phyloP scores from a whole-genome alignment of 2,888 invertebrate genomes.

The Antitype chi region DNA sequence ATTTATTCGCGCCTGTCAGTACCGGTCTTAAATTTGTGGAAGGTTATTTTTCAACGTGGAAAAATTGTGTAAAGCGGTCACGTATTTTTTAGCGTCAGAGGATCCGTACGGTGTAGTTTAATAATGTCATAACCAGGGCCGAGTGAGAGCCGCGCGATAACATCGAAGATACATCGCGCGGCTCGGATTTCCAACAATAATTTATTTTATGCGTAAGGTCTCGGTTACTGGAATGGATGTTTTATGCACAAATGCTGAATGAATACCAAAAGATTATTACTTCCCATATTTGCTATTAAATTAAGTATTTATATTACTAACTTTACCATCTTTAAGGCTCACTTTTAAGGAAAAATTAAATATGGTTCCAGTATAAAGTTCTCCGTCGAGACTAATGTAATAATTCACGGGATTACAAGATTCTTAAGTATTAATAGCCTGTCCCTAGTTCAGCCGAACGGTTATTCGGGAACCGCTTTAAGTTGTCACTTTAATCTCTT shows the following conservation, averaged over 20 bases:
- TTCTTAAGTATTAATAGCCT: constrained; percentile 58
- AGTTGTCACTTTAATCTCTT: constrained; percentile 59
- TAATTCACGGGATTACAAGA: constrained; percentile 55
- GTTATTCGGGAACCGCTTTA: constrained; percentile 49
- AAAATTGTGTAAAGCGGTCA: constrained; percentile 87
- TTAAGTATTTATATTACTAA: constrained; percentile 23
- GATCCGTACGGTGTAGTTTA: constrained; percentile 83
- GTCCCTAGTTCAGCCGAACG: constrained; percentile 36
- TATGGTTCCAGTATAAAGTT: constrained; percentile 16
- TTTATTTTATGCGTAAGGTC: constrained; percentile 85
- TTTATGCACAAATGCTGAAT: constrained; percentile 79
- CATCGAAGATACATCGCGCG: constrained; percentile 81
- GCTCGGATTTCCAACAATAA: constrained; percentile 82
- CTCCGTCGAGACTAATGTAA: constrained; percentile 34
- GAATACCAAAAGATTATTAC: constrained; percentile 76
- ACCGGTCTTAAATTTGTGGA: constrained; percentile 88
- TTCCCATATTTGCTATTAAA: constrained; percentile 69
- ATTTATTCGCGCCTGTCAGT: constrained; percentile 89
- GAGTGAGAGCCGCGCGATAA: constrained; percentile 78
- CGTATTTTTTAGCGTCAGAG: constrained; percentile 88
- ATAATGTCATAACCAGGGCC: constrained; percentile 87
- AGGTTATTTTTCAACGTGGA: constrained; percentile 85
- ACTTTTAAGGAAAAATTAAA: constrained; percentile 10
- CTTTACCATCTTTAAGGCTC: neutral
- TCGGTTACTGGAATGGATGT: constrained; percentile 77